phyloP scores from a whole-genome alignment of 1,140 invertebrate species.

The Drosophila subpulchrella region DNA sequence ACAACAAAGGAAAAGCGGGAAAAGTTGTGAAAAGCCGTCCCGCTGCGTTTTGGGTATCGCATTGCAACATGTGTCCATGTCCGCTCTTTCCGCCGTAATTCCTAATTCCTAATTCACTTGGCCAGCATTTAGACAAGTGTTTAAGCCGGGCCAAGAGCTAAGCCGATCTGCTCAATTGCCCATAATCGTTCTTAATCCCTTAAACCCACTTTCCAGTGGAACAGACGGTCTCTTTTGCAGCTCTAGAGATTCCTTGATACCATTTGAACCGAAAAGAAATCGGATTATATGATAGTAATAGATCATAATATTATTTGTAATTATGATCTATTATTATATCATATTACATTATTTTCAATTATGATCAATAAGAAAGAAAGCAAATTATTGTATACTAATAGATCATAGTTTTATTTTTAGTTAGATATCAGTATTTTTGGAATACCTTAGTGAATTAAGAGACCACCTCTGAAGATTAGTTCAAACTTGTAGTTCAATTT shows the following conservation, averaged over 20 bases:
- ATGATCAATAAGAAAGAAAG: no score
- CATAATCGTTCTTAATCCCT: constrained; percentile 46
- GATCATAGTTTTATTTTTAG: no score
- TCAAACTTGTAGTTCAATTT: no score
- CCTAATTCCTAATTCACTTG: constrained; percentile 11
- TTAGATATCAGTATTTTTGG: no score
- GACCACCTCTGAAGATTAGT: no score
- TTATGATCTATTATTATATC: no score
- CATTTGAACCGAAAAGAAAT: neutral
- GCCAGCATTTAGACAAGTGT: constrained; percentile 57
- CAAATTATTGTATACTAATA: no score
- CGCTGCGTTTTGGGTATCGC: constrained; percentile 61
- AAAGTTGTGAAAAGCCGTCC: constrained; percentile 36
- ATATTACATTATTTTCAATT: no score
- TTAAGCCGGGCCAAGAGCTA: constrained; percentile 65
- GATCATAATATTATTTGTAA: neutral
- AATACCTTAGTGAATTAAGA: no score
- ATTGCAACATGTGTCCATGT: constrained; percentile 45
- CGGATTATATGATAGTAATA: neutral
- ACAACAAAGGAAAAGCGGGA: constrained; percentile 22
- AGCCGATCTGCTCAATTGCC: constrained; percentile 68
- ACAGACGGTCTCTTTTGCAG: constrained; percentile 2
- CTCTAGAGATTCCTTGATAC: neutral
- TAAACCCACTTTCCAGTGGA: constrained; percentile 39
- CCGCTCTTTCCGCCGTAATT: constrained; percentile 4